Evolutionary conservation across 2,888 invertebrate genomes (phyloP), one percentile per base, ranked within the genome.

Genomic region (Pyrocoelia pectoralis): DNA sequence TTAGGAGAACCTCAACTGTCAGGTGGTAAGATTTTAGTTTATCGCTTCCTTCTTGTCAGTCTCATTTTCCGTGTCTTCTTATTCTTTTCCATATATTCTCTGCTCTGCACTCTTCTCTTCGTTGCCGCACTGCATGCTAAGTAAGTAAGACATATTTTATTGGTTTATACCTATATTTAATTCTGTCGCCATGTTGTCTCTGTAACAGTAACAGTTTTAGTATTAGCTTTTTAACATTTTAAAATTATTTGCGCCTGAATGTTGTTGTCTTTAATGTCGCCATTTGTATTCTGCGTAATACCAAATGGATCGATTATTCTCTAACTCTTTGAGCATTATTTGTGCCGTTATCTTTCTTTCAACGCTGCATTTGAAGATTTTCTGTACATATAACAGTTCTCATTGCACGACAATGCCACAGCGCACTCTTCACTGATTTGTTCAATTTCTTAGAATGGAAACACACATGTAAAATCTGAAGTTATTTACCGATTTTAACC

Each of bases 1-100:
- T 84, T 99, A 18, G 95, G 93, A 6, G 92, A 94, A 72, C 98
- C 98, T 10, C 89, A 90, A 77, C 87, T 93, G 79, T 86, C 93
- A 72, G 93, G 93, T 85, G 94, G 95, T 95, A 88, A 89, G 86
- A 76, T 64, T 54, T 56, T 48, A 55, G 57, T n/a, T 17, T 9
- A 18, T 4, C 10, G 8, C 18, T 5, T 46, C 2, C 1, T 17
- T 56, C 19, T 58, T 72, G 63, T 71, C 67, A 62, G 69, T 70
- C 62, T 68, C 67, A 61, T 69, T 67, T 67, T 69, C 67, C 67
- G 68, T 70, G 66, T 70, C 61, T 62, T 68, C 65, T 66, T 68
- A 55, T 68, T 66, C 63, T 66, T 68, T 69, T 65, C 64, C 61
- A 64, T 64, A 60, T 60, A 60, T 64, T 68, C 64, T 69, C 68